Evolutionary conservation across 2,888 invertebrate species (phyloP).

Genomic region (Parascotia fuliginaria): DNA sequence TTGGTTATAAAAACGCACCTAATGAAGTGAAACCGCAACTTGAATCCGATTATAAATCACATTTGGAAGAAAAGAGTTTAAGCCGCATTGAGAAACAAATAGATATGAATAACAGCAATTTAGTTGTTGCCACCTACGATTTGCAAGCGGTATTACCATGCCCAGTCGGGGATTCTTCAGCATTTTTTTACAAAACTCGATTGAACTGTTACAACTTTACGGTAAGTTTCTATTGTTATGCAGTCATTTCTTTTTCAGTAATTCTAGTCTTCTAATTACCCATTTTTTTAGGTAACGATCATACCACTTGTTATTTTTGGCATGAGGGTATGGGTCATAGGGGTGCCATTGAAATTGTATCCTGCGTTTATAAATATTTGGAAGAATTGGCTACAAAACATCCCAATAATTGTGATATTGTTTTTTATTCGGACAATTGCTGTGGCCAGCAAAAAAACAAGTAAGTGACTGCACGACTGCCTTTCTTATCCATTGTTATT

Average conservation of each 20-base stretch:
- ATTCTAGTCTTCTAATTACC: too few species aligned
- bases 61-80: slow-evolving; percentile 26
- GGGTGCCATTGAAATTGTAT: slow-evolving; percentile 34
- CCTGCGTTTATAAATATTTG: slow-evolving; percentile 23
- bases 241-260: too few species aligned
- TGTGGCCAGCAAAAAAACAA: slow-evolving; percentile 5
- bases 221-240: neutral
- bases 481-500: neutral
- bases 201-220: slow-evolving; percentile 1
- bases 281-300: too few species aligned
- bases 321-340: slow-evolving; percentile 6
- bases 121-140: slow-evolving; percentile 29
- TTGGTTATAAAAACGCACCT: neutral
- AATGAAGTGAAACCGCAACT: neutral
- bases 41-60: neutral
- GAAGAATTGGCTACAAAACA: slow-evolving; percentile 12
- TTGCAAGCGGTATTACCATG: slow-evolving; percentile 30
- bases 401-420: neutral
- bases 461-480: too few species aligned
- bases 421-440: slow-evolving; percentile 1
- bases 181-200: neutral
- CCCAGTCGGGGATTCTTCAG: neutral
- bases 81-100: slow-evolving; percentile 27
- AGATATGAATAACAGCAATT: slow-evolving; percentile 8
- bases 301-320: too few species aligned